These are phyloP conservation scores for Emys orbicularis DNA, from an alignment of 2,797 vertebrate genomes.

Conservation along the genomic window DNA sequence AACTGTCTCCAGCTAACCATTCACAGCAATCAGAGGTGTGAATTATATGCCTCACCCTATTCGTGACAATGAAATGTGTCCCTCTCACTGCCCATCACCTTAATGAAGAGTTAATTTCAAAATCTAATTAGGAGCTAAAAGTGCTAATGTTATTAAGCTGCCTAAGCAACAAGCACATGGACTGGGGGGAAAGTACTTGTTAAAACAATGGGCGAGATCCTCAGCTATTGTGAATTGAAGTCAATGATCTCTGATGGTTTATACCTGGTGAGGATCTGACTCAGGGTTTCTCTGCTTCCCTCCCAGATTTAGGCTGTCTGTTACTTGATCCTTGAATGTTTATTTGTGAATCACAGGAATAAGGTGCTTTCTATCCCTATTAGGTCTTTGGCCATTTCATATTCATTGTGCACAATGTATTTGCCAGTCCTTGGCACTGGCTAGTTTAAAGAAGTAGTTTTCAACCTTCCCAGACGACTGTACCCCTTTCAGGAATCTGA, in stretches of 20 bases:
- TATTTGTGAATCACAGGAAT: neutral
- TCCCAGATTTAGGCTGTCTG: neutral
- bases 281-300: neutral
- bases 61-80: slow-evolving; percentile 20
- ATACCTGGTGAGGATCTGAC: neutral
- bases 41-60: neutral
- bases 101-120: slow-evolving; percentile 51
- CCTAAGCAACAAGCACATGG: neutral
- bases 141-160: rapidly evolving
- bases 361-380: rapidly evolving
- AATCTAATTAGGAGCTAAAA: slow-evolving; percentile 45
- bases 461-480: neutral
- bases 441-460: neutral
- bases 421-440: neutral
- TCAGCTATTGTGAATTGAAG: neutral
- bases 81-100: neutral
- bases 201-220: neutral
- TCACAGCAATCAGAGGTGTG: neutral
- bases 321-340: neutral
- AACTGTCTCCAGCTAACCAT: neutral
- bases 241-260: neutral
- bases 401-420: neutral
- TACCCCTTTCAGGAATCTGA: neutral
- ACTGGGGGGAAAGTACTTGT: slow-evolving; percentile 22
- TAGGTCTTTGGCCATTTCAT: neutral